Evolutionary conservation across 2,113 vertebrate species (phyloP).

Genomic region (Dolichallabes microphthalmus): DNA sequence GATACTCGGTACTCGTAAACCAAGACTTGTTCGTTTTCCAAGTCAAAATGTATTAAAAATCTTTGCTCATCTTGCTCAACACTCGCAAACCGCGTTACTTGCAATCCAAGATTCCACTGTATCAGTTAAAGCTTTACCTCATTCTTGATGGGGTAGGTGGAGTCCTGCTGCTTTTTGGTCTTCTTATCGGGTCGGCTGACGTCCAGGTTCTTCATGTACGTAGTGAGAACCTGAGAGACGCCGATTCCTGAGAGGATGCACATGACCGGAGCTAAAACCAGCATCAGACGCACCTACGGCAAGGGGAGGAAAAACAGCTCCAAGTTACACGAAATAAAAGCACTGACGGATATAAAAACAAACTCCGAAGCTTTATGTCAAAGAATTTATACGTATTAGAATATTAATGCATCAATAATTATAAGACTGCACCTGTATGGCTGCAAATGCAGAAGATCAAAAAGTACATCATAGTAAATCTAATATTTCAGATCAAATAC

Average conservation of each 20-base stretch:
- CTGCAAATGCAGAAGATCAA: no score
- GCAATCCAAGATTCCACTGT: no score
- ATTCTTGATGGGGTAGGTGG: slow-evolving; percentile 97
- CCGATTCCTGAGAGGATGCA: slow-evolving; percentile 97
- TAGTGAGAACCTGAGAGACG: slow-evolving; percentile 94
- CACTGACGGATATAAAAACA: not conserved
- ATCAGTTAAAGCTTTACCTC: slow-evolving; percentile 72
- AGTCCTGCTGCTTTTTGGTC: slow-evolving; percentile 92
- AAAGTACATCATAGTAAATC: no score
- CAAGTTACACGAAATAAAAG: not conserved
- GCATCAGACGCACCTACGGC: slow-evolving; percentile 91
- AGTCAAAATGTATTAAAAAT: no score
- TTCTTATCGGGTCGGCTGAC: slow-evolving; percentile 95
- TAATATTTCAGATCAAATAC: no score
- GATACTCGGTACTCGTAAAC: no score
- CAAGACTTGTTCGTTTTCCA: no score
- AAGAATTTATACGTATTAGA: no score
- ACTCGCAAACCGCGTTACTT: no score
- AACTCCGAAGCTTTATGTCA: not conserved
- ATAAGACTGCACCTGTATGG: not conserved
- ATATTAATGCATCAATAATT: no score
- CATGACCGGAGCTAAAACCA: slow-evolving; percentile 96
- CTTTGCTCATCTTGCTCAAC: no score
- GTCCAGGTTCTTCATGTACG: slow-evolving; percentile 98
- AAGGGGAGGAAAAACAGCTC: not conserved